These are phyloP conservation scores for Fragum fragum DNA, from an alignment of 2,888 invertebrate genomes.

Conservation along the genomic window DNA sequence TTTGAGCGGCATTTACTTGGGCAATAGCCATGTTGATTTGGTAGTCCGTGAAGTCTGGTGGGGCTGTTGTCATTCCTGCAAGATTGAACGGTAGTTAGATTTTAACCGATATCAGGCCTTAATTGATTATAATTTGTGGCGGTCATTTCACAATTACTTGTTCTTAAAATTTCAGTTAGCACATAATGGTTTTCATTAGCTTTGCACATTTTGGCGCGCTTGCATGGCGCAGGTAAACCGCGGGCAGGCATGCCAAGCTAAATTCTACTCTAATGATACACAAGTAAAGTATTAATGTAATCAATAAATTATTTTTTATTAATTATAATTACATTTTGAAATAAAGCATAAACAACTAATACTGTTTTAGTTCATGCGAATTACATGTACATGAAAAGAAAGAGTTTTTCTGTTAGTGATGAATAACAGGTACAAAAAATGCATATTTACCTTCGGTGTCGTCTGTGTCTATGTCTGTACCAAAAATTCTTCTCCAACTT, in stretches of 20 bases:
- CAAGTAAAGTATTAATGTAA: neutral
- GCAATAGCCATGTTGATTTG: constrained; percentile 47
- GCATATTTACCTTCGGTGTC: neutral
- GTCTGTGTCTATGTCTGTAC: no score
- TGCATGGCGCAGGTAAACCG: neutral
- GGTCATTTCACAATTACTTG: no score
- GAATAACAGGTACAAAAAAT: neutral
- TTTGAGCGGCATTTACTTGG: constrained; percentile 48
- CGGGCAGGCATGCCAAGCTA: constrained; percentile 1
- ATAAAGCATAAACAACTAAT: neutral
- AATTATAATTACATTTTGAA: neutral
- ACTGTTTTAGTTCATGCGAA: neutral
- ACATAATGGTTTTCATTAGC: constrained; percentile 10
- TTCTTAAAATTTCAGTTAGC: neutral
- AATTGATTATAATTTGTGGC: no score
- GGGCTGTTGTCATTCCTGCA: constrained; percentile 24
- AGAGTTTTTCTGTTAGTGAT: no score
- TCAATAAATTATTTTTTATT: neutral
- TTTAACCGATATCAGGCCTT: no score
- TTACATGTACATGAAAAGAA: neutral
- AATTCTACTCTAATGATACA: neutral
- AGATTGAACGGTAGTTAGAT: no score
- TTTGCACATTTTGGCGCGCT: constrained; percentile 9
- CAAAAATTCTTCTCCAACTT: no score
- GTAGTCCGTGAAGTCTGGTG: constrained; percentile 44